Base-by-base conservation (phyloP, 2,113 vertebrate species). In the Ceyx margarethae region DNA sequence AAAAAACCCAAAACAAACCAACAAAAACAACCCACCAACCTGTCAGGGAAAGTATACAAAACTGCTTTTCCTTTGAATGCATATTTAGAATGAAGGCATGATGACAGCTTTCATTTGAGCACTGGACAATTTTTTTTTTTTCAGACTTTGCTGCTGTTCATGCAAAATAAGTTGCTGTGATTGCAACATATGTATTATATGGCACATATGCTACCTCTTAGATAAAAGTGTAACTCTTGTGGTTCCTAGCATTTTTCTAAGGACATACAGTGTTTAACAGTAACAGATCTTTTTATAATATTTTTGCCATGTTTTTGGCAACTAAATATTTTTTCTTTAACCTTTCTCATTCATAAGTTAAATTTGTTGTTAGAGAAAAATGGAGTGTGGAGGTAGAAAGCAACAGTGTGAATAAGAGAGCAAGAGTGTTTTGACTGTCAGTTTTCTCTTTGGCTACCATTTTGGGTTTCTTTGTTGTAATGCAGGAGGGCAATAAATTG, bases 331-430 rank as follows among this genome's bases (percentile, higher is more conserved):
- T 96, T 95, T 96, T 95, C 90, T 87, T 96, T 97, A 95, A 96
- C 94, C 75, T 96, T 97, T 96, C 95, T 95, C 94, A 96, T 97
- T 92, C 91, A 94, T 96, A 94, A 97, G 93, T 95, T 94, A 92
- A 97, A 96, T 96, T 96, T 97, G 96, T 97, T 97, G 95, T 96
- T 97, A 96, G 96, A 95, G 95, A 96, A 97, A 97, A 96, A 97
- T 90, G 84, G 95, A 97, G 96, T 95, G 94, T 96, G 86, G 96
- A 96, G 96, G 95, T 95, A 96, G 94, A 97, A 97, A 96, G 94
- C 91, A 97, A 96, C 96, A 93, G 87, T 94, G 90, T 95, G 85
- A 95, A 91, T 93, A 94, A 97, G 96, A 94, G 95, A 96, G 85
- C 94, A 95, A 89, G 97, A 96, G 90, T 97, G 95, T 97, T 97